Conservation (phyloP, 1,140 invertebrate genomes). For the Adelges cooleyi region DNA sequence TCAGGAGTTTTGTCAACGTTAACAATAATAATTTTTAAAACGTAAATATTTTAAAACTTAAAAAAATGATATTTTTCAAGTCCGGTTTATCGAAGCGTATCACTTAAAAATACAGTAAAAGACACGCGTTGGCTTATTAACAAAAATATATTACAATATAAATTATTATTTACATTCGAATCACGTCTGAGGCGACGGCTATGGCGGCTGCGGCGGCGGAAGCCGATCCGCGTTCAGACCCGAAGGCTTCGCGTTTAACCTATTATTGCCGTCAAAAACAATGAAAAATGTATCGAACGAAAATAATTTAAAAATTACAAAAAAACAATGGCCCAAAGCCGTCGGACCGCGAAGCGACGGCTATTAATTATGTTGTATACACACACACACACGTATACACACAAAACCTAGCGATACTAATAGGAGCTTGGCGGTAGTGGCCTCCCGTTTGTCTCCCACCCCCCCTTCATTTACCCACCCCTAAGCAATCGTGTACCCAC, state of each 20-base stretch:
- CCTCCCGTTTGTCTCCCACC: neutral
- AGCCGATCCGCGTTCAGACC: neutral
- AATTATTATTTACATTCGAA: neutral
- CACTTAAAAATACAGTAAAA: too few species aligned
- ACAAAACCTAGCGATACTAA: slow-evolving; percentile 14
- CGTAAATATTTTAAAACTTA: too few species aligned
- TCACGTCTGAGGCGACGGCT: slow-evolving; percentile 4
- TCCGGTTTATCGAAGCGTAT: too few species aligned
- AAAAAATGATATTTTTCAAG: too few species aligned
- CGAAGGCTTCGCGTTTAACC: slow-evolving; percentile 1
- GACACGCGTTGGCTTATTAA: too few species aligned
- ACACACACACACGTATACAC: too few species aligned
- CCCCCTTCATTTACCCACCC: too few species aligned
- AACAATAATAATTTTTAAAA: too few species aligned
- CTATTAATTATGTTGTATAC: too few species aligned
- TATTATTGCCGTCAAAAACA: slow-evolving; percentile 13
- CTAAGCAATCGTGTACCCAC: too few species aligned
- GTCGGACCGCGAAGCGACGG: slow-evolving; percentile 5
- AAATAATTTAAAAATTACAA: neutral
- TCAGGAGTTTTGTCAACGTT: too few species aligned
- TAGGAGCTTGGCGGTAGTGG: neutral
- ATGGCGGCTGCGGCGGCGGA: neutral
- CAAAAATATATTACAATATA: too few species aligned
- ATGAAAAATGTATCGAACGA: slow-evolving; percentile 18
- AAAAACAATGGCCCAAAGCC: slow-evolving; percentile 3